A percentile compares a stretch with the other conserved stretches of the same genome.
phyloP scores from a whole-genome alignment of 2,797 vertebrate species.

The Agapornis canus region DNA sequence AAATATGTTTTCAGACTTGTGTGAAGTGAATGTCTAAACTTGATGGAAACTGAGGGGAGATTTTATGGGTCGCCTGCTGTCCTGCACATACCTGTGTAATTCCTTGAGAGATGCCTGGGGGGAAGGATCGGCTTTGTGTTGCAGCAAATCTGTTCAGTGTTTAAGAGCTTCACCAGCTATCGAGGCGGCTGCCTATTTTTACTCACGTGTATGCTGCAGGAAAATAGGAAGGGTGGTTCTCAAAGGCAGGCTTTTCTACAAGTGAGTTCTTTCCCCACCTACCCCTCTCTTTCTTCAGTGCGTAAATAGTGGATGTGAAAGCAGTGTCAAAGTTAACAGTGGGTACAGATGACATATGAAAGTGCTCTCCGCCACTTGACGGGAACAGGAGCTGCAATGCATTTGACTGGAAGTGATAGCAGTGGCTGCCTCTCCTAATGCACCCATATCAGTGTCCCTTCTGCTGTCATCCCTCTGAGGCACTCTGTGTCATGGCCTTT shows the following conservation, averaged over 20 bases:
- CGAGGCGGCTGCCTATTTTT: background rate
- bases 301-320: background rate
- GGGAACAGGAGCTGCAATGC: fast-evolving
- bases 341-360: background rate
- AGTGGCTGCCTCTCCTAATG: background rate
- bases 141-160: background rate
- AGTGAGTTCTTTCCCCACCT: background rate
- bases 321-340: background rate
- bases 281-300: background rate
- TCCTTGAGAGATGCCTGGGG: background rate
- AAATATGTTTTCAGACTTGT: background rate
- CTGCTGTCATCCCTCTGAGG: fast-evolving
- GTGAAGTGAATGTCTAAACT: background rate
- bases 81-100: background rate
- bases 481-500: fast-evolving
- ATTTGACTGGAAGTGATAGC: background rate
- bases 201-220: background rate
- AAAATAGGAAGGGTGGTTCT: background rate
- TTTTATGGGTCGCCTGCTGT: background rate
- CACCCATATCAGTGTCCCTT: fast-evolving
- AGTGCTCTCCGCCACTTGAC: background rate
- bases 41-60: background rate
- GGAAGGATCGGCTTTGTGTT: background rate
- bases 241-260: background rate
- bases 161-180: background rate